Evolutionary conservation across 2,113 vertebrate species (phyloP).

Genomic region (Thamnaconus septentrionalis): DNA sequence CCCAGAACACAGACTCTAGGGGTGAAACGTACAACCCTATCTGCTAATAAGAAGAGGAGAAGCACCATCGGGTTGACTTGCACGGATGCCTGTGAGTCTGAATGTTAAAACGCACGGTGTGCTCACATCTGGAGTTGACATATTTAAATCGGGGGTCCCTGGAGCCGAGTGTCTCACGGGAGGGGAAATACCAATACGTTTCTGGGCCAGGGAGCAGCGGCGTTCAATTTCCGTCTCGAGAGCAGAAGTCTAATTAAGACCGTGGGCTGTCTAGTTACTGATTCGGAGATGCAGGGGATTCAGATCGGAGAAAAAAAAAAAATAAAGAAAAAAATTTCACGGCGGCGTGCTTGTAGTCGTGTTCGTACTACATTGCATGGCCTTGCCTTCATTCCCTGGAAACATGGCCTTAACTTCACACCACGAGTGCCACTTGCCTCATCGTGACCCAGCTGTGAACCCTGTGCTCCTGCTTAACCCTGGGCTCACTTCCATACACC

Average conservation of each 20-base stretch:
- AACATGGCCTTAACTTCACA: not conserved
- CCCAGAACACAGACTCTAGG: slow-evolving; percentile 10
- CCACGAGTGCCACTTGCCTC: not conserved
- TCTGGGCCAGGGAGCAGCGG: slow-evolving; percentile 6
- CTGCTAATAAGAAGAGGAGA: too few relatives aligned
- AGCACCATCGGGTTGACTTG: too few relatives aligned
- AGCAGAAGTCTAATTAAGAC: slow-evolving; percentile 41
- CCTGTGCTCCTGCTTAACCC: not conserved
- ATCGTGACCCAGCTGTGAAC: not conserved
- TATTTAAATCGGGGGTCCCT: not conserved
- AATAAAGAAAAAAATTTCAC: not conserved
- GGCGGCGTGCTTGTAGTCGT: not conserved
- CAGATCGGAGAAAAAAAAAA: not conserved
- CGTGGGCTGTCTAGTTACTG: slow-evolving; percentile 42
- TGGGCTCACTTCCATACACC: not conserved
- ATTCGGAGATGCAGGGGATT: slow-evolving; percentile 21
- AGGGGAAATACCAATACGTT: not conserved
- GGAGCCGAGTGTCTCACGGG: not conserved
- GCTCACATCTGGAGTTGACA: not conserved
- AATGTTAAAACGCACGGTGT: not conserved
- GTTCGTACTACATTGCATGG: slow-evolving; percentile 1
- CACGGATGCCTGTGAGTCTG: not conserved
- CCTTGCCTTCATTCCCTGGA: slow-evolving; percentile 1
- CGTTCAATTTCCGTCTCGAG: slow-evolving; percentile 23
- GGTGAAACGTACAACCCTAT: too few relatives aligned